phyloP scores from a whole-genome alignment of 2,113 vertebrate species.

The Heterotilapia buettikoferi region DNA sequence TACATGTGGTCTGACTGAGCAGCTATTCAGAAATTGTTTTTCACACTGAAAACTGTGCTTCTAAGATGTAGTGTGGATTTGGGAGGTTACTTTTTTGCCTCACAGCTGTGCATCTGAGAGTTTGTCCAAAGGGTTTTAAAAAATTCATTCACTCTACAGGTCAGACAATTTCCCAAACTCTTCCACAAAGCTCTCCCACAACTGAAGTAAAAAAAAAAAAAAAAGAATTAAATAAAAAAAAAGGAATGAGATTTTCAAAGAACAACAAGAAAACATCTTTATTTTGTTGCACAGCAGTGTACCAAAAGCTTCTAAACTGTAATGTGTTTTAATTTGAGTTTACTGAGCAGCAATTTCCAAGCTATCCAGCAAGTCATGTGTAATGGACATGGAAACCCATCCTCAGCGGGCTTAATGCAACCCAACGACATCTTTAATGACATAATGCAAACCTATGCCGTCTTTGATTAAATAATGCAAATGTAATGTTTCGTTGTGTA shows the following conservation, averaged over 20 bases:
- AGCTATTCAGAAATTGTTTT: neutral
- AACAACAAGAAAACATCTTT: neutral
- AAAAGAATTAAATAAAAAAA: neutral
- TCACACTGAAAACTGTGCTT: neutral
- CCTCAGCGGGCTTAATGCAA: constrained; percentile 43
- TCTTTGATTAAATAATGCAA: constrained; percentile 68
- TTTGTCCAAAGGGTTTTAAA: neutral
- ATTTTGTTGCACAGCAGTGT: neutral
- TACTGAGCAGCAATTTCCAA: constrained; percentile 16
- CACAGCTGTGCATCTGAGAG: neutral
- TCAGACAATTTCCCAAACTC: neutral
- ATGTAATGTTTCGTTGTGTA: constrained; percentile 56
- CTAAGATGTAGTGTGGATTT: neutral
- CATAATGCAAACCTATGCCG: constrained; percentile 56
- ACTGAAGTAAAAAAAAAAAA: neutral
- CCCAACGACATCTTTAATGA: constrained; percentile 57
- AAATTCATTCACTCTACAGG: neutral
- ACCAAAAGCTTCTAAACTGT: neutral
- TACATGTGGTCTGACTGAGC: neutral
- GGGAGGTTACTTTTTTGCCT: neutral
- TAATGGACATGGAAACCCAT: constrained; percentile 36
- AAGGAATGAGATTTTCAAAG: neutral
- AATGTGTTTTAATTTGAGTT: constrained; percentile 50
- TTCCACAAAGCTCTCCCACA: neutral
- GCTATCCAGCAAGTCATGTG: constrained; percentile 9